Evolutionary conservation across 1,140 invertebrate genomes (phyloP).

Genomic region (Aphidius gifuensis): DNA sequence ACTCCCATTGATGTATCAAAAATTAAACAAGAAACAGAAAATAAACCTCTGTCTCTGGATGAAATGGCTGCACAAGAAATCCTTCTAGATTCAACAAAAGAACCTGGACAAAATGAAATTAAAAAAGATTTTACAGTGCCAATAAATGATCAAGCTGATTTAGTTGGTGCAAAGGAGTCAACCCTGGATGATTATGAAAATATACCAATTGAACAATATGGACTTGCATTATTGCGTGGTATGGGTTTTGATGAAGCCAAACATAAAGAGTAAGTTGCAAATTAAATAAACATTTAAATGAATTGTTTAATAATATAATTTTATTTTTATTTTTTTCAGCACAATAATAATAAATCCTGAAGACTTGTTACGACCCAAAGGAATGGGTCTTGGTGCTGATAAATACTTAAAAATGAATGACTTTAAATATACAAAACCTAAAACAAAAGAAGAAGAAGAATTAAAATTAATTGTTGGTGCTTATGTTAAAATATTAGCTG

Average conservation of each 20-base stretch:
- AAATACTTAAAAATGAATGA: slow-evolving; percentile 57
- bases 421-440: slow-evolving; percentile 46
- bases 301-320: slow-evolving; percentile 24
- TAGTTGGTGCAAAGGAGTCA: slow-evolving; percentile 64
- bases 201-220: slow-evolving; percentile 84
- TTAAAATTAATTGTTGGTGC: slow-evolving; percentile 65
- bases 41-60: slow-evolving; percentile 51
- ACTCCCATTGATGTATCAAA: slow-evolving; percentile 16
- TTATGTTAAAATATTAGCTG: slow-evolving; percentile 70
- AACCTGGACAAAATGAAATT: slow-evolving; percentile 37
- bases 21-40: slow-evolving; percentile 34
- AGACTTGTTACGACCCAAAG: slow-evolving; percentile 71
- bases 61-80: slow-evolving; percentile 61
- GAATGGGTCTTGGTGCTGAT: slow-evolving; percentile 87
- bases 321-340: slow-evolving; percentile 40
- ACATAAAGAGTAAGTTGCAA: slow-evolving; percentile 65
- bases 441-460: slow-evolving; percentile 60
- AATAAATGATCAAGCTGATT: slow-evolving; percentile 50
- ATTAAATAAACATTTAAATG: slow-evolving; percentile 56
- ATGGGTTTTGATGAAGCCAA: slow-evolving; percentile 83
- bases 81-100: slow-evolving; percentile 45
- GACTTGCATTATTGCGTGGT: slow-evolving; percentile 86
- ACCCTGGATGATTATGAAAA: slow-evolving; percentile 86
- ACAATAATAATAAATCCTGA: slow-evolving; percentile 58
- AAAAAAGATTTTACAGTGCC: slow-evolving; percentile 54